phyloP scores from a whole-genome alignment of 2,113 vertebrate genomes.

The Erythrolamprus reginae region DNA sequence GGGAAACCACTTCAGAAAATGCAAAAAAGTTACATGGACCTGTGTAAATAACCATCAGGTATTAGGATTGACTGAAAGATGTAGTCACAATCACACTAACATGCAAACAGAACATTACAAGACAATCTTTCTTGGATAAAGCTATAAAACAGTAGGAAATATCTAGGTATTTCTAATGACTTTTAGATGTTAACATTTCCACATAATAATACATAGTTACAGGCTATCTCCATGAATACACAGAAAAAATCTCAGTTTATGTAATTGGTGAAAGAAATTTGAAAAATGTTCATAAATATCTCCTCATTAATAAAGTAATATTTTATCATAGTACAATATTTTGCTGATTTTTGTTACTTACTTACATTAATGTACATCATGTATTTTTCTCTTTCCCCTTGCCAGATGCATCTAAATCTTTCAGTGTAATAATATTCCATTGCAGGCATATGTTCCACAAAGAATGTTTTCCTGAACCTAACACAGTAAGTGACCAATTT shows the following conservation, averaged over 20 bases:
- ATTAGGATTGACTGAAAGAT: neutral
- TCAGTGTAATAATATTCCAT: constrained; percentile 88
- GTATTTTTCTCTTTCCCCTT: constrained; percentile 36
- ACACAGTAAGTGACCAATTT: constrained; percentile 73
- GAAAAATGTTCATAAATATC: neutral
- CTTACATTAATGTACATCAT: neutral
- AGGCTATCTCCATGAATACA: neutral
- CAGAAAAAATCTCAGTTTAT: neutral
- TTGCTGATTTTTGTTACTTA: neutral
- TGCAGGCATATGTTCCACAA: constrained; percentile 99
- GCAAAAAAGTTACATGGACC: neutral
- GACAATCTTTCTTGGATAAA: neutral
- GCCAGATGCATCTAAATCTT: constrained; percentile 85
- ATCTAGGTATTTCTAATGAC: neutral
- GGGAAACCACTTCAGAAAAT: neutral
- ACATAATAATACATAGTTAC: neutral
- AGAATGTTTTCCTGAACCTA: constrained; percentile 86
- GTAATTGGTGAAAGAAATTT: neutral
- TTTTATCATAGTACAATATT: neutral
- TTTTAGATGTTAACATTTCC: neutral
- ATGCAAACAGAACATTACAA: neutral
- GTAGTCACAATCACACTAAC: neutral
- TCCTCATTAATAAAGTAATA: neutral
- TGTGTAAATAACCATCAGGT: neutral
- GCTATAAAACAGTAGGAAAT: neutral